phyloP scores from a whole-genome alignment of 2,113 vertebrate species.

The Grus americana region DNA sequence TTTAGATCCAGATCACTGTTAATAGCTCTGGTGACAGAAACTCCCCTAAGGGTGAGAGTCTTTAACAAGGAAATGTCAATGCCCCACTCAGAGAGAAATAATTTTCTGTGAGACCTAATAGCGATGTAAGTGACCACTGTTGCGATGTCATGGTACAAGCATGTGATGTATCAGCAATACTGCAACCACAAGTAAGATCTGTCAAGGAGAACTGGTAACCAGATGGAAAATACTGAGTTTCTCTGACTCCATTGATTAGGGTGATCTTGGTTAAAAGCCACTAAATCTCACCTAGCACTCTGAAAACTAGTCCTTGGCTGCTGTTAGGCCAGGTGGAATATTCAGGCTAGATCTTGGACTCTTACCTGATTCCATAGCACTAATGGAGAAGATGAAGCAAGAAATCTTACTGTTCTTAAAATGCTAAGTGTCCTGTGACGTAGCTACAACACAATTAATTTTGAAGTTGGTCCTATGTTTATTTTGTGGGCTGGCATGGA shows the following conservation, averaged over 20 bases:
- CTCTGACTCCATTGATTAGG: neutral
- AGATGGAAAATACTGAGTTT: neutral
- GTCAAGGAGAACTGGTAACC: neutral
- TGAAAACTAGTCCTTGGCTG: neutral
- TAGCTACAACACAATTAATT: neutral
- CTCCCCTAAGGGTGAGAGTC: constrained; percentile 35
- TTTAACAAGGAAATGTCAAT: constrained; percentile 72
- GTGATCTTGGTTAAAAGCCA: neutral
- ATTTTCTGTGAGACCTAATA: constrained; percentile 31
- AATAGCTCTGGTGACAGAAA: constrained; percentile 54
- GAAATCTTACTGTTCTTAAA: neutral
- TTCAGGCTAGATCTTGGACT: neutral
- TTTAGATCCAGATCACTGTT: constrained; percentile 57
- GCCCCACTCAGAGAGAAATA: constrained; percentile 25
- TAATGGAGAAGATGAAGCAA: neutral
- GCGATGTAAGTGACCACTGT: constrained; percentile 22
- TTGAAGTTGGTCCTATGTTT: neutral
- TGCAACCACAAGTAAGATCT: neutral
- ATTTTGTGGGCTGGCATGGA: neutral
- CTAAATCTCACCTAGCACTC: neutral
- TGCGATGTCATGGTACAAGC: neutral
- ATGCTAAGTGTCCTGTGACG: neutral
- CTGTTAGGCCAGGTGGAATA: neutral
- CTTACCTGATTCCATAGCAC: neutral
- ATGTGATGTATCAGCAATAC: neutral